Evolutionary conservation across 2,888 invertebrate genomes (phyloP).

Genomic region (Xylota sylvarum): DNA sequence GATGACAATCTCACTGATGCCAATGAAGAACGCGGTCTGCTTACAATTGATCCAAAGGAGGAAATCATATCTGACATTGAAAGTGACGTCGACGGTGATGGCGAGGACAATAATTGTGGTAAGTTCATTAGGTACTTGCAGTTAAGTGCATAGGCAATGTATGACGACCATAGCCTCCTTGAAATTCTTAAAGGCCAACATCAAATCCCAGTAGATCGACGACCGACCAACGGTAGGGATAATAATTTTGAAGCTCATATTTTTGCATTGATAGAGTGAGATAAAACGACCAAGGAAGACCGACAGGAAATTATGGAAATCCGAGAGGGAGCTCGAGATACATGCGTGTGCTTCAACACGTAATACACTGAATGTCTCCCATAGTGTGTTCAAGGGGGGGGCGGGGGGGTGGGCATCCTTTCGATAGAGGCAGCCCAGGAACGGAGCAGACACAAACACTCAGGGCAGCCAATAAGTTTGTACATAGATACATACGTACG

Average conservation of each 20-base stretch:
- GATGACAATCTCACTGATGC: slow-evolving; percentile 42
- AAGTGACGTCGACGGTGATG: slow-evolving; percentile 53
- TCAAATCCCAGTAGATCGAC: slow-evolving; percentile 47
- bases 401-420: slow-evolving; percentile 38
- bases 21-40: slow-evolving; percentile 17
- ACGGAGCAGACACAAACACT: slow-evolving; percentile 69
- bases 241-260: slow-evolving; percentile 61
- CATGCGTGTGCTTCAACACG: slow-evolving; percentile 75
- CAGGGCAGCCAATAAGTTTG: slow-evolving; percentile 72
- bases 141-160: slow-evolving; percentile 11
- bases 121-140: slow-evolving; percentile 51
- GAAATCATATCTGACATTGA: slow-evolving; percentile 68
- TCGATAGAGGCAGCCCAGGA: slow-evolving; percentile 53
- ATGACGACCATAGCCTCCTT: neutral
- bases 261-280: slow-evolving; percentile 73
- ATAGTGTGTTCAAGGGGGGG: slow-evolving; percentile 29
- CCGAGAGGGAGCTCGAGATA: slow-evolving; percentile 64
- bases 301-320: slow-evolving; percentile 71
- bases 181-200: slow-evolving; percentile 55
- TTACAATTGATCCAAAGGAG: slow-evolving; percentile 67
- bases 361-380: slow-evolving; percentile 67
- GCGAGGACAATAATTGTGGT: slow-evolving; percentile 67
- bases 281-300: slow-evolving; percentile 62
- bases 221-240: slow-evolving; percentile 49
- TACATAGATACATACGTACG: slow-evolving; percentile 40